These are phyloP conservation scores for Corella eumyota DNA, from an alignment of 23 tunicate genomes.

Conservation along the genomic window DNA sequence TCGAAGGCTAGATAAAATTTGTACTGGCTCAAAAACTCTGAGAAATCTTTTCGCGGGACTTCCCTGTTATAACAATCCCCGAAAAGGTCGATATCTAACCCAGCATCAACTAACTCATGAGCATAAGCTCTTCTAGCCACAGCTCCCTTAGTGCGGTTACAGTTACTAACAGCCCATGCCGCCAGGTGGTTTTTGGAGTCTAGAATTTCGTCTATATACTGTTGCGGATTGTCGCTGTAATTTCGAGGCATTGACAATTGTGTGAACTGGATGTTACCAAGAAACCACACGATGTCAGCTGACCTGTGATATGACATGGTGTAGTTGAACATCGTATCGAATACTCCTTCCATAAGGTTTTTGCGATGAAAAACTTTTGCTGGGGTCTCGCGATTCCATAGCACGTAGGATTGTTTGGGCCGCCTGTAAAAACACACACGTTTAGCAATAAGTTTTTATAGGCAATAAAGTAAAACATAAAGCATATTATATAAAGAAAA, in stretches of 20 bases:
- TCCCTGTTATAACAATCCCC: slow-evolving; percentile 34
- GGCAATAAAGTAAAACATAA: no score
- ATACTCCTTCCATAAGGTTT: slow-evolving; percentile 16
- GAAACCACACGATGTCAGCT: slow-evolving; percentile 29
- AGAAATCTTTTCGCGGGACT: slow-evolving; percentile 12
- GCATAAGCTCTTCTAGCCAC: slow-evolving; percentile 18
- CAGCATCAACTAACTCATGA: slow-evolving; percentile 16
- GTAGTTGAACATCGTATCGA: slow-evolving; percentile 61
- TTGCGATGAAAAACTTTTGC: slow-evolving; percentile 36
- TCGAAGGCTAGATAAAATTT: slow-evolving; percentile 76
- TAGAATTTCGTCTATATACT: slow-evolving; percentile 23
- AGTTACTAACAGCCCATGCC: slow-evolving; percentile 58
- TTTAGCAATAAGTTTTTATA: no score
- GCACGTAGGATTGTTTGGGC: slow-evolving; percentile 43
- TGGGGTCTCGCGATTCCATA: slow-evolving; percentile 75
- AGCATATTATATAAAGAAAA: no score
- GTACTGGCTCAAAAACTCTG: slow-evolving; percentile 23
- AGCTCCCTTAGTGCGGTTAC: slow-evolving; percentile 49
- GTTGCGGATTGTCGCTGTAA: not conserved
- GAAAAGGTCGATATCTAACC: slow-evolving; percentile 28
- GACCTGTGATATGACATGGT: slow-evolving; percentile 48
- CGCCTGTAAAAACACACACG: slow-evolving; percentile 20
- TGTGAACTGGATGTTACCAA: slow-evolving; percentile 23
- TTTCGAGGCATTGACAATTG: slow-evolving; percentile 6
- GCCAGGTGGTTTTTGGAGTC: slow-evolving; percentile 35